A percentile compares a stretch with the other conserved stretches of the same genome.
Evolutionary conservation across 1,140 invertebrate species (phyloP).

Genomic region (Radopholus similis): DNA sequence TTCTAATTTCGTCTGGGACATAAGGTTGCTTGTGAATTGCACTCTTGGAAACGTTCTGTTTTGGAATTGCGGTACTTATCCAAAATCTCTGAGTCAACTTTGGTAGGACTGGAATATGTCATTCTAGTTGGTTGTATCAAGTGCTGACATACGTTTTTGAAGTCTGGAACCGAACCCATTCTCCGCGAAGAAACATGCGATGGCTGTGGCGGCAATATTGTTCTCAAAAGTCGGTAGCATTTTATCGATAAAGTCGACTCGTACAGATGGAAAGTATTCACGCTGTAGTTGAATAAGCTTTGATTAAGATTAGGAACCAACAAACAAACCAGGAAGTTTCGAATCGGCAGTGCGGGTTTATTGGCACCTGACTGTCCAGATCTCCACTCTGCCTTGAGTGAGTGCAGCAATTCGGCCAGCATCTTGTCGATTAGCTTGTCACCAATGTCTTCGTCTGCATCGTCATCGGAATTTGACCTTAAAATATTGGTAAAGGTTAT

Average conservation of each 20-base stretch:
- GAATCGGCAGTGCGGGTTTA: not conserved
- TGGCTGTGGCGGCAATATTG: conserved; percentile 3
- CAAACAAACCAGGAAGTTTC: not conserved
- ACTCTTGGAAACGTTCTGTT: too few relatives aligned
- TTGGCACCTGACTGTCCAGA: not conserved
- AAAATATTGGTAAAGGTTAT: not conserved
- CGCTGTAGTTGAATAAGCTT: not conserved
- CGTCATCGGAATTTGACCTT: not conserved
- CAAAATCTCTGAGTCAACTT: too few relatives aligned
- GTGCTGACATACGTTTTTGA: conserved; percentile 11
- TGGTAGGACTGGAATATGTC: not conserved
- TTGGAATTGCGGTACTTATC: not conserved
- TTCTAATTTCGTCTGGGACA: not conserved
- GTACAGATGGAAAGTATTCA: not conserved
- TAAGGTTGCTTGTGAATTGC: not conserved
- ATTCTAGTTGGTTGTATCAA: too few relatives aligned
- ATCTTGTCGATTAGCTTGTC: conserved; percentile 1
- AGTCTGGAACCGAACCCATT: conserved; percentile 14
- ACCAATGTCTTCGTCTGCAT: not conserved
- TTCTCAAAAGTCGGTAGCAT: conserved; percentile 12
- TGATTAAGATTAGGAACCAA: not conserved
- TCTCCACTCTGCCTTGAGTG: not conserved
- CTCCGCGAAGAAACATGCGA: conserved; percentile 27
- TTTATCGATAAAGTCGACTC: conserved; percentile 15
- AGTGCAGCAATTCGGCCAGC: not conserved